Evolutionary conservation across 2,888 invertebrate genomes (phyloP), one percentile per base, ranked within the genome.

Genomic region (Drosophila helvetica): DNA sequence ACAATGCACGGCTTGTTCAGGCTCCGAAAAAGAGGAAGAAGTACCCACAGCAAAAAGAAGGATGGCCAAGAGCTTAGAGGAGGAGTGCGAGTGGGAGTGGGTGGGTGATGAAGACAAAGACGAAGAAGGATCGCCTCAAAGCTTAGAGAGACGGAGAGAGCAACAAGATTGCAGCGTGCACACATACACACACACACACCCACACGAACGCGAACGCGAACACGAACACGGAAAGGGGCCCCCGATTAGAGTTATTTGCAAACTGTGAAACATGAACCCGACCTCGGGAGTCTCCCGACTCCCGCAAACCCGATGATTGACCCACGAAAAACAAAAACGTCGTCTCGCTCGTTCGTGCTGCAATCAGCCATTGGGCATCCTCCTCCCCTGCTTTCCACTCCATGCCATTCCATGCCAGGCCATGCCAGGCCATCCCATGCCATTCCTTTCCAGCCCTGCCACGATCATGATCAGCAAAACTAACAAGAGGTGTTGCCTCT

Each of bases 401-500:
- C 15, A 25, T 33, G 12, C 69, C 54, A n/a, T 27, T 30, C 38
- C 15, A 2, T 38, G 2, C 38, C 38, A 27, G n/a, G 38, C n/a
- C 38, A 48, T 69, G 66, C 33, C 66, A 50, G n/a, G n/a, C 30
- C 47, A 48, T 47, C 18, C 54, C 15, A 25, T 33, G 12, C 69
- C 54, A n/a, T 27, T 30, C 38, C 15, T 6, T 38, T 6, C 38
- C 38, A 27, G 38, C n/a, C 38, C 55, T 69, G 66, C 33, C 66
- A 50, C 46, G 77, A 77, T 88, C 90, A 90, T 90, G 90, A 89
- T 89, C 90, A 86, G 82, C 71, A 82, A 89, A 89, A 89, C 89
- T 89, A 89, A 89, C 89, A 89, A 89, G 90, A 89, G 89, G 90
- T 87, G 87, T 84, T 79, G 84, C 89, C 78, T 70, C 78, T 85